A percentile compares a stretch with the other conserved stretches of the same genome.
Conservation (phyloP, 1,140 invertebrate species). For the Zaprionus davidi region DNA sequence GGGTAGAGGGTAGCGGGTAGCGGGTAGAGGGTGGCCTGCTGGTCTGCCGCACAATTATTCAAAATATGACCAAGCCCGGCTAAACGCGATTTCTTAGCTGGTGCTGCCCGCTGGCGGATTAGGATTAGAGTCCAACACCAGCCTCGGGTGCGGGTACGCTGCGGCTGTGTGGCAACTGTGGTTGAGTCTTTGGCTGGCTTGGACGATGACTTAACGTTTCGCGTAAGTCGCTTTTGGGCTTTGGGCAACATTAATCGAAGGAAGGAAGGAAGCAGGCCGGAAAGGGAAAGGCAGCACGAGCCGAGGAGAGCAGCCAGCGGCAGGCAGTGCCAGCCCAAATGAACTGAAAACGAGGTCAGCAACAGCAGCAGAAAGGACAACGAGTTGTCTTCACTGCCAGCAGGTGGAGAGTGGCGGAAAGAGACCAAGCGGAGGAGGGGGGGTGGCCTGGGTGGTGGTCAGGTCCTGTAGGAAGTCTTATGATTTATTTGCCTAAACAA, state of each 20-base stretch:
- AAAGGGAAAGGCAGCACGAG: no score
- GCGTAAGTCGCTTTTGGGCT: constrained; percentile 8
- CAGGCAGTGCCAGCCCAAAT: constrained; percentile 24
- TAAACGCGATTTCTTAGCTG: not conserved
- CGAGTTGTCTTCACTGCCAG: constrained; percentile 26
- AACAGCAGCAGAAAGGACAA: constrained; percentile 13
- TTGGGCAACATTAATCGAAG: constrained; percentile 72
- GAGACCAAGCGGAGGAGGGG: rapidly evolving
- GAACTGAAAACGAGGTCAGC: constrained; percentile 46
- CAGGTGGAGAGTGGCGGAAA: not conserved
- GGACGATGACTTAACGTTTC: constrained; percentile 36
- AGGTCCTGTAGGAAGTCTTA: constrained; percentile 55
- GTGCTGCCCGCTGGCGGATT: constrained; percentile 38
- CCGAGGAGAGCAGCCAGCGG: not conserved
- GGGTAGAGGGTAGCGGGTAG: not conserved
- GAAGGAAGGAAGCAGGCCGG: constrained; percentile 50
- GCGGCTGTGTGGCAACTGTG: not conserved
- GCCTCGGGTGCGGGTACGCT: not conserved
- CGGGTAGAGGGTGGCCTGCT: not conserved
- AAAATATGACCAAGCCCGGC: constrained; percentile 56
- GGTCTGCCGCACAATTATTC: constrained; percentile 57
- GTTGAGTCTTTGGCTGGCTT: not conserved
- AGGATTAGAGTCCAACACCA: constrained; percentile 18
- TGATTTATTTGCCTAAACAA: constrained; percentile 74
- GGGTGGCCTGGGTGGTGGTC: constrained; percentile 3